A percentile compares a stretch with the other conserved stretches of the same genome.
phyloP scores from a whole-genome alignment of 92 coral and sea anemone species.

The Parazoanthus atlanticus region DNA sequence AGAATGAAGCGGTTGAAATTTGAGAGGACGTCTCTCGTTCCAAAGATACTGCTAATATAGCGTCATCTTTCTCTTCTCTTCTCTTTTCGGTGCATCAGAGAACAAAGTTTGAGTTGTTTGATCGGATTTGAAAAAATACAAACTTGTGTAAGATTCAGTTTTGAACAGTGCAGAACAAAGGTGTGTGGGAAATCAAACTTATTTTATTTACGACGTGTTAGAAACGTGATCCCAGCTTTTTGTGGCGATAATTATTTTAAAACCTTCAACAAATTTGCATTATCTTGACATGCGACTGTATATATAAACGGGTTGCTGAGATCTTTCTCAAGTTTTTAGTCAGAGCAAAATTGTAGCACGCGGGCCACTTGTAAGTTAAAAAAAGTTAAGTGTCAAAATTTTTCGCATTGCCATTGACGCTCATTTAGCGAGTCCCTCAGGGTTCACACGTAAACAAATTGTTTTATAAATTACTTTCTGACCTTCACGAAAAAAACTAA shows the following conservation, averaged over 20 bases:
- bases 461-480: no score
- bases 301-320: no score
- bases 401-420: no score
- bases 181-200: neutral
- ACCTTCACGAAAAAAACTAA: no score
- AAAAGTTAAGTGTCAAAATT: no score
- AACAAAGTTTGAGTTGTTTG: neutral
- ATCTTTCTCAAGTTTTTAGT: no score
- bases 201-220: neutral
- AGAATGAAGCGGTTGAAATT: conserved; percentile 8
- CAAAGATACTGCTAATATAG: neutral
- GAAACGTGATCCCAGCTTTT: neutral
- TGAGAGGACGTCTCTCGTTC: neutral
- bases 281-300: neutral
- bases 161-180: neutral
- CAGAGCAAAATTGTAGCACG: neutral
- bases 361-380: no score
- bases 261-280: neutral
- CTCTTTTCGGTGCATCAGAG: neutral
- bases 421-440: no score
- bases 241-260: neutral
- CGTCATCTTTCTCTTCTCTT: neutral
- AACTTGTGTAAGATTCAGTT: neutral
- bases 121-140: neutral
- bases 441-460: no score